Evolutionary conservation across 2,888 invertebrate genomes (phyloP).

Genomic region (Acrobasis suavella): DNA sequence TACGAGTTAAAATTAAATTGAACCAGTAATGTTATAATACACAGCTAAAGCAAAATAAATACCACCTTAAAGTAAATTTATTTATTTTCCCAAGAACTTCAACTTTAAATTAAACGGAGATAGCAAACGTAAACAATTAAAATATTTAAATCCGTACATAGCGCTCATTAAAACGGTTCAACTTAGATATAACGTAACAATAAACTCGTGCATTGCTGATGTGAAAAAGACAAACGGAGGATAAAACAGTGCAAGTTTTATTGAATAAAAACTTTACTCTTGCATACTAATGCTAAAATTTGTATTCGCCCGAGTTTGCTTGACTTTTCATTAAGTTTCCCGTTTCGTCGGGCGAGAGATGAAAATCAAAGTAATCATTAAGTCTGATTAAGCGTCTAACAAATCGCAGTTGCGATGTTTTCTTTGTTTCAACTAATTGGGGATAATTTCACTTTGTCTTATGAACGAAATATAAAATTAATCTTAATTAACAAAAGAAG

Average conservation of each 20-base stretch:
- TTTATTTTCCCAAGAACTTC: neutral
- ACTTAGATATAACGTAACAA: conserved; percentile 41
- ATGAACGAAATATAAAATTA: conserved; percentile 33
- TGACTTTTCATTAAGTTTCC: conserved; percentile 79
- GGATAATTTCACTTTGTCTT: conserved; percentile 42
- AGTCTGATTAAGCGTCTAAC: conserved; percentile 66
- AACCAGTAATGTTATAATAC: too few relatives aligned
- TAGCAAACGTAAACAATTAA: neutral
- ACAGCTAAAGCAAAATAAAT: too few relatives aligned
- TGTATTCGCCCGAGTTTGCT: conserved; percentile 78
- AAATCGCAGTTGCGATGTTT: conserved; percentile 56
- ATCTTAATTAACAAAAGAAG: conserved; percentile 31
- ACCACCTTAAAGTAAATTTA: too few relatives aligned
- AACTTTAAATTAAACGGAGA: neutral
- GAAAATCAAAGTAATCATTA: conserved; percentile 78
- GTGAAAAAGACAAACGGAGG: conserved; percentile 69
- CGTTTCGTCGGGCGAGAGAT: conserved; percentile 67
- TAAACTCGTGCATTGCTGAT: conserved; percentile 63
- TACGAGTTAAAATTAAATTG: too few relatives aligned
- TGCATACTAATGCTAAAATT: conserved; percentile 80
- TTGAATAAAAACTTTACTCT: conserved; percentile 79
- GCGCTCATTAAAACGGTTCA: neutral
- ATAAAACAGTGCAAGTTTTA: conserved; percentile 77
- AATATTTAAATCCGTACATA: conserved; percentile 4
- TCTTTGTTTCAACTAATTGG: conserved; percentile 54